These are phyloP conservation scores for Rhinogobio ventralis DNA, from an alignment of 2,797 vertebrate species.

Conservation along the genomic window DNA sequence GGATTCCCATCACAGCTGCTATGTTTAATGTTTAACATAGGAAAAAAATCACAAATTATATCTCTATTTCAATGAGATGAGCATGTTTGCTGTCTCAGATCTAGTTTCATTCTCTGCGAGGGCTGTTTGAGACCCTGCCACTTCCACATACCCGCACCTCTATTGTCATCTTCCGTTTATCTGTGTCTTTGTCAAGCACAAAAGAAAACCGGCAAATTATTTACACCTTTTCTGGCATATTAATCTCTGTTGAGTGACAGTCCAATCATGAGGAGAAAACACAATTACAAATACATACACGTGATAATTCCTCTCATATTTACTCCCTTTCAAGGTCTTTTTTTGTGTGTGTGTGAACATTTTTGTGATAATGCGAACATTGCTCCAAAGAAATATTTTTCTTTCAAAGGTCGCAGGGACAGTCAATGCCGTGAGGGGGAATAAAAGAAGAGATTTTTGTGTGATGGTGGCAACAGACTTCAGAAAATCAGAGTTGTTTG, in stretches of 20 bases:
- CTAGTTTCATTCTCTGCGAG: no score
- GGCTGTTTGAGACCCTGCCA: not conserved
- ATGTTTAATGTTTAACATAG: no score
- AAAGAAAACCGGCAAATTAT: not conserved
- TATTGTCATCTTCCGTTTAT: not conserved
- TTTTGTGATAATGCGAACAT: constrained; percentile 23
- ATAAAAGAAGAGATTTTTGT: not conserved
- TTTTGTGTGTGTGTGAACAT: not conserved
- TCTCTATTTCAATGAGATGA: no score
- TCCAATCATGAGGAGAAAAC: constrained; percentile 49
- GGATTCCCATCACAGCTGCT: no score
- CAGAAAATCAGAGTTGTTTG: not conserved
- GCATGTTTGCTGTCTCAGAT: no score
- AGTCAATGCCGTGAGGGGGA: not conserved
- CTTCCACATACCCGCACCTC: not conserved
- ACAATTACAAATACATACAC: constrained; percentile 49
- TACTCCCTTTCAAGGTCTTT: constrained; percentile 16
- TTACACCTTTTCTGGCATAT: constrained; percentile 7
- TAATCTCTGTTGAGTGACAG: constrained; percentile 45
- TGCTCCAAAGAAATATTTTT: not conserved
- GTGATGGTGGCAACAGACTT: not conserved
- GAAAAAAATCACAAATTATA: no score
- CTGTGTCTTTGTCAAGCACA: not conserved
- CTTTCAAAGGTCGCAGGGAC: not conserved
- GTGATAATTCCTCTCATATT: constrained; percentile 42